A percentile compares a stretch with the other conserved stretches of the same genome.
Evolutionary conservation across 2,797 vertebrate genomes (phyloP).

Genomic region (Onychomys arenicola): DNA sequence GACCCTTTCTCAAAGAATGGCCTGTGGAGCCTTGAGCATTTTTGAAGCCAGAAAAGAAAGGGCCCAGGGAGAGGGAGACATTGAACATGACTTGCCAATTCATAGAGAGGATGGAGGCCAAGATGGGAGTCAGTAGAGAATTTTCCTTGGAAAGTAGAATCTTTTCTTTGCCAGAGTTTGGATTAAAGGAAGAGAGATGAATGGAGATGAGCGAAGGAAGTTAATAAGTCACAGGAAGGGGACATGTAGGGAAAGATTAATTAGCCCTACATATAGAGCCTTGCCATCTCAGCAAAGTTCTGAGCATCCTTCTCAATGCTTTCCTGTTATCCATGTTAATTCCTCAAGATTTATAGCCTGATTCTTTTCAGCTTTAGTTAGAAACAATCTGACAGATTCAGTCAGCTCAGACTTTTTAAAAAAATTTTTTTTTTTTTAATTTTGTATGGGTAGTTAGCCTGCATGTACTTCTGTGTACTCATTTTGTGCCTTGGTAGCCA

Average conservation of each 20-base stretch:
- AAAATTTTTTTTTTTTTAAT: too few relatives aligned
- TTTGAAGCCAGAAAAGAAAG: slow-evolving; percentile 40
- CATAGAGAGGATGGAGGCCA: not conserved
- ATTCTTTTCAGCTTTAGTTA: slow-evolving; percentile 51
- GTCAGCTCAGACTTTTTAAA: not conserved
- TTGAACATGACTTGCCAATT: slow-evolving; percentile 1
- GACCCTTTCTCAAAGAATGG: not conserved
- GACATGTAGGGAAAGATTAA: slow-evolving; percentile 13
- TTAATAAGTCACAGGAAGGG: slow-evolving; percentile 5
- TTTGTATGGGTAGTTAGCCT: not conserved
- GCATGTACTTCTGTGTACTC: not conserved
- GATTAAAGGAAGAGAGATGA: slow-evolving; percentile 37
- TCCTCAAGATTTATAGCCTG: slow-evolving; percentile 31
- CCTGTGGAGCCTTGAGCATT: not conserved
- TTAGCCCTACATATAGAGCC: not conserved
- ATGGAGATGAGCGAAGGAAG: slow-evolving; percentile 39
- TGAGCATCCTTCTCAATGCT: not conserved
- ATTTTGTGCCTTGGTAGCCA: not conserved
- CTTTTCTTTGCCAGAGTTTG: slow-evolving; percentile 8
- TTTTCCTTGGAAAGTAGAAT: slow-evolving; percentile 46
- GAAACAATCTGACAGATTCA: slow-evolving; percentile 31
- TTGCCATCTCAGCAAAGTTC: not conserved
- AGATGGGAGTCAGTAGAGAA: not conserved
- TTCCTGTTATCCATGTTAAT: not conserved
- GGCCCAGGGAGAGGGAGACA: not conserved